Evolutionary conservation across 1,140 invertebrate genomes (phyloP), one percentile per base, ranked within the genome.

Genomic region (Macrobrachium nipponense): DNA sequence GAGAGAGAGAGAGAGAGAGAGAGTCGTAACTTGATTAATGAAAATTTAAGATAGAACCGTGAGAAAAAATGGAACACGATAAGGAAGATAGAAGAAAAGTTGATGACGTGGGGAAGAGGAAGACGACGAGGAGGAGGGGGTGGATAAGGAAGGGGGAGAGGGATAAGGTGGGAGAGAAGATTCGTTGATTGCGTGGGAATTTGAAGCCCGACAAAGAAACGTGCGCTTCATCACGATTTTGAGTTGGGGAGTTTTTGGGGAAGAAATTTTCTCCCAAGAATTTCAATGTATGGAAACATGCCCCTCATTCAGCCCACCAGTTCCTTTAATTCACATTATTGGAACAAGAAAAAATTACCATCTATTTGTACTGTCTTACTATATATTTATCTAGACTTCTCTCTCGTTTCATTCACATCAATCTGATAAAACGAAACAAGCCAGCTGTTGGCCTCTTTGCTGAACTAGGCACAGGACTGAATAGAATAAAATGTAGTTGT

Each of bases 211-310:
- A 84, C 82, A 84, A 84, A 84, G 82, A 84, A 84, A 84, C 82
- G 82, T 84, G 82, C 75, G 82, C 62, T 84, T 84, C 82, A 84
- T 84, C 82, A 84, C 82, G 82, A 84, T 84, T 84, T 84, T 84
- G 75, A 84, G 82, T 84, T 84, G 27, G 27, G 59, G 82, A 84
- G 82, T 84, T 84, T 84, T 84, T 73, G 82, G 78, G 75, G 82
- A 84, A 36, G 27, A 36, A 36, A 36, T 36, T 36, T 36, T 84
- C 78, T 84, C 73, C 78, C 43, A 84, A 84, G 82, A 84, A 84
- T 84, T 84, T 84, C 82, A 78, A 84, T 84, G 82, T 84, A 84
- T 84, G 82, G 82, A 62, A 77, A 61, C 64, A 84, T 64, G 36
- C 64, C 66, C 18, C 27, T 10, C n/a, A 10, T 68, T n/a, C 18